Evolutionary conservation across 2,797 vertebrate species (phyloP), one percentile per base, ranked within the genome.

Genomic region (Lithobates sylvaticus): DNA sequence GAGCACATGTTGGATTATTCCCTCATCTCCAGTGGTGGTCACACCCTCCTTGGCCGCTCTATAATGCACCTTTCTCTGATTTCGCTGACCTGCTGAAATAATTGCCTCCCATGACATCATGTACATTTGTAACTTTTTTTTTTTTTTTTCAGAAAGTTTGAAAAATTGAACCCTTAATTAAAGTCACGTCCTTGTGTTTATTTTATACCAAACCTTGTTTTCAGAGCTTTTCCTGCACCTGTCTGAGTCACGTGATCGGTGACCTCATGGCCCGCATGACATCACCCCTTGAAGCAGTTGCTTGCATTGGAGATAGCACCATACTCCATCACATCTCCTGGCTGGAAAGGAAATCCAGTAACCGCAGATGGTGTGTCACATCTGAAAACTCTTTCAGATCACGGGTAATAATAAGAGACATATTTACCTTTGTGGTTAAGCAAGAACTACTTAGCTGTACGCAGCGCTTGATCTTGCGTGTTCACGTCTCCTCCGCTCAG

Each of bases 351-450:
- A 72, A 72, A 42, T 32, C 3, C 21, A 8, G 34, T 72, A 8
- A 23, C 34, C 36, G 21, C 70, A 72, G 34, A 72, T 39, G 32
- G 21, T 5, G 23, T 21, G 32, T 72, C 26, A 23, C 9, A 39
- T 10, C 16, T 21, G 70, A n/a, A n/a, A 72, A 72, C 18, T 23
- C 70, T 39, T 42, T 72, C 18, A 23, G 70, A 72, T 72, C 70
- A 72, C 34, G 18, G 16, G 10, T 72, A 72, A 72, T 72, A 36
- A 72, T 23, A 72, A 23, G 34, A 39, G 70, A n/a, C 70, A 72
- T 72, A 72, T 72, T 72, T 72, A 72, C 34, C 36, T 72, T 72
- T 39, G 70, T n/a, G 70, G 70, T 39, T 42, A 23, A 42, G 9
- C 15, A 72, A 42, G 70, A 42, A 26, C 73, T 50, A 26, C 42